phyloP scores from a whole-genome alignment of 2,113 vertebrate genomes.

The Sclerurus mexicanus region DNA sequence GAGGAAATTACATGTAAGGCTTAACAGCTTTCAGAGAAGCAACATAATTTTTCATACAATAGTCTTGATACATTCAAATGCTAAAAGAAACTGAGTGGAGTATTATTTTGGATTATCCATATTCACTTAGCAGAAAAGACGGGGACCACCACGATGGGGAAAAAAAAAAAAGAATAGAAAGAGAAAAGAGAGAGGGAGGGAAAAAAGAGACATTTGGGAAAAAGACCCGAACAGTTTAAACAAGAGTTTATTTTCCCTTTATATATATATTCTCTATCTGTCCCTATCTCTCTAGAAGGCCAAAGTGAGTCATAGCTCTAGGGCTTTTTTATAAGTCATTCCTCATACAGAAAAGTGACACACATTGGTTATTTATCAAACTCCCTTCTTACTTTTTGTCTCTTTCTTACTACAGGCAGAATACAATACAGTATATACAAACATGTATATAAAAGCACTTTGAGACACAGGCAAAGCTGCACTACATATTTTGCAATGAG shows the following conservation, averaged over 20 bases:
- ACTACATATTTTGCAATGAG: neutral
- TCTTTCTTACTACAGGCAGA: neutral
- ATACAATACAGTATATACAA: neutral
- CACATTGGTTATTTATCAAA: neutral
- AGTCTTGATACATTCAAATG: neutral
- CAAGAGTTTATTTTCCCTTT: neutral
- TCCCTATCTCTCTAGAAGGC: neutral
- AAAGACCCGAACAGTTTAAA: neutral
- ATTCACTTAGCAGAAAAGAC: neutral
- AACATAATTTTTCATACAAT: neutral
- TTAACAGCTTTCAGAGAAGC: neutral
- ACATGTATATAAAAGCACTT: neutral
- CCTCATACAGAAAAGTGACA: neutral
- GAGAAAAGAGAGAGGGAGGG: neutral
- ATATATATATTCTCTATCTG: neutral
- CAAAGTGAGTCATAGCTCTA: neutral
- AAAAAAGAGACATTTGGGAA: neutral
- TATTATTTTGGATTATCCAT: neutral
- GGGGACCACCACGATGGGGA: fast-evolving
- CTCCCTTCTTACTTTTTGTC: neutral
- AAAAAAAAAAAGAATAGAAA: too few relatives aligned
- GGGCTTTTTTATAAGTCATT: slow-evolving; percentile 22
- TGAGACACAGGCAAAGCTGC: neutral
- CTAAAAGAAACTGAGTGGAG: neutral
- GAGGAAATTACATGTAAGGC: slow-evolving; percentile 20